Base-by-base conservation (phyloP, 2,888 invertebrate species). In the Ophioninae sp. region DNA sequence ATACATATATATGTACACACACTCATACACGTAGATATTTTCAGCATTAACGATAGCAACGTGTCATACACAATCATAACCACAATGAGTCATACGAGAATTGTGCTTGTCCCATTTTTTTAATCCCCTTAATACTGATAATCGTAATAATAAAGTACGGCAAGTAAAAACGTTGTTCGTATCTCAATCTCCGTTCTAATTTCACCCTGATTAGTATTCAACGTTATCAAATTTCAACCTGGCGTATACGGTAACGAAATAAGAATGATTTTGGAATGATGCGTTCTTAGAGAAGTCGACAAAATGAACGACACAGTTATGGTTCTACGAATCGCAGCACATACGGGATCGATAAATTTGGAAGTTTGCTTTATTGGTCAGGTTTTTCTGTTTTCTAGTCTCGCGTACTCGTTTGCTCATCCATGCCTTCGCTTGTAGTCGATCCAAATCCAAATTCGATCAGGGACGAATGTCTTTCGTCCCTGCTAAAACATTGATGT, bases 21-120 rank as follows among this genome's bases (percentile, higher is more conserved):
- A 82, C 64, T 83, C 67, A 62, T 74, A 78, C 79, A 84, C 72
- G 76, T 78, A 81, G 73, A 79, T 83, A 79, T 83, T 82, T 86
- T 10, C 73, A 80, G 64, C 73, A 20, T 82, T 80, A 82, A 85
- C 80, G 76, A 83, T 81, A 83, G 77, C 77, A 68, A 80, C 50
- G 75, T 81, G 65, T 57, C 79, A 81, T 75, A 79, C 79, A 79
- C 75, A 84, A 79, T 81, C 62, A 79, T 79, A 84, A 84, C 79
- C 81, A 74, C 84, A 84, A 84, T 64, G 70, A 83, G 75, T 78
- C 78, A 70, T 80, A 78, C 77, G 57, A 78, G 77, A 74, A 39
- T 72, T 69, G 41, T 13, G 37, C 59, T 20, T 81, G 57, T 6
- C 21, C 61, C 1, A 69, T 78, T 69, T 57, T 64, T 30, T 74